Base-by-base conservation (phyloP, 2,113 vertebrate genomes). In the Strix uralensis region DNA sequence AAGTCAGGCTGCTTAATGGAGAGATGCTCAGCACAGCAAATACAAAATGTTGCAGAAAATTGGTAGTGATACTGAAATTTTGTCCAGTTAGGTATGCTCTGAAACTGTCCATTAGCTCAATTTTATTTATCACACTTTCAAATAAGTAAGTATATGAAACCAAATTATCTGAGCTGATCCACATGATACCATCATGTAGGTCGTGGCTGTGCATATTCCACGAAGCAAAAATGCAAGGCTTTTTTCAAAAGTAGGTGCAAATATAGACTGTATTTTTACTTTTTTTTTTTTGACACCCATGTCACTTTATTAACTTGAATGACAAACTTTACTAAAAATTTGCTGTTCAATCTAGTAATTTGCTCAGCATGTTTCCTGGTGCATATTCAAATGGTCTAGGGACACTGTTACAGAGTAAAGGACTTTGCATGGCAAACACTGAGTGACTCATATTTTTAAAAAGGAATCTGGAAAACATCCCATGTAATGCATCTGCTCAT, bases 401-500 rank as follows among this genome's bases (percentile, higher is more conserved):
- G 85, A 89, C 8, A 0, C 6, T 25, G 22, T 58, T 61, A 63
- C 22, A 87, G 61, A 91, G 62, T 54, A 85, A 88, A 83, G 79
- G 47, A 93, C 67, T 86, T 77, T 47, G 23, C 54, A 51, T 42
- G 47, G 91, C 66, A 81, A 96, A 84, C 8, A 10, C n/a, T 38
- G 62, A 97, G 58, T 82, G 89, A 95, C 74, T 96, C 91, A 96
- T 49, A 91, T 40, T 82, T 94, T 90, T 86, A 14, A 82, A 87
- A 91, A 89, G 44, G 12, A 95, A 73, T 87, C 95, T 97, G 93
- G 91, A 97, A 95, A 96, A 90, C 81, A 95, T 96, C 81, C 95
- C 94, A 95, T 94, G 79, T 47, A 82, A 96, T 58, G 90, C 95
- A 97, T 96, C 94, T 96, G 96, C 83, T 96, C 95, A 89, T 94